Base-by-base conservation (phyloP, 2,797 vertebrate species). In the Myotis vivesi region DNA sequence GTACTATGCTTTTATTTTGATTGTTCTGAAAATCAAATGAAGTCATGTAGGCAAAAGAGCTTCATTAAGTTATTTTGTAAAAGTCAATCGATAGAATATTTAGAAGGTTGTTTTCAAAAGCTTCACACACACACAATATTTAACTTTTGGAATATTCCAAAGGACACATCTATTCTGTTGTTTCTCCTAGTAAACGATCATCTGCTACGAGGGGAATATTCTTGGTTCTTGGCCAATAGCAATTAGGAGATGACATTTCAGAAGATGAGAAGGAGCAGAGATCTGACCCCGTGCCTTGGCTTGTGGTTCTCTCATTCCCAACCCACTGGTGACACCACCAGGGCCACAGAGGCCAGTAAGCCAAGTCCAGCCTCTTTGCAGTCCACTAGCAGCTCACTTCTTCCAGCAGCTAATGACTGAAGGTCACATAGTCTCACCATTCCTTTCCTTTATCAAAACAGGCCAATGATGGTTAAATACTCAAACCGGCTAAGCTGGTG, bases 231-330 rank as follows among this genome's bases (percentile, higher is more conserved):
- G 81, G 69, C 81, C 82, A 83, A 30, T 13, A 91, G 91, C 69
- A 91, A 68, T 95, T 77, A 96, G 75, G 28, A 91, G 71, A 90
- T 69, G 87, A 69, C 84, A 92, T 96, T 87, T 95, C 19, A 62
- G 62, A 87, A 92, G 90, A 38, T 3, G 66, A 53, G 23, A 72
- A 92, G 9, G 19, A 92, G 62, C 30, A 5, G 59, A 73, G 59
- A 12, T 59, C 22, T 1, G 57, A n/a, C 13, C 33, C 38, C 16
- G 0, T 19, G 44, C 28, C 8, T 76, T 73, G 41, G 20, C 51
- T n/a, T 59, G 8, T 66, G 5, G 20, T 5, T 79, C 38, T 90
- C 28, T 59, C 20, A 15, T 72, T 30, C 25, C 38, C 28, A 19
- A 22, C 17, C 59, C 46, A 30, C 23, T 62, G 36, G 28, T 51